Conservation (phyloP, 2,113 vertebrate genomes). For the Haliaeetus leucogaster region DNA sequence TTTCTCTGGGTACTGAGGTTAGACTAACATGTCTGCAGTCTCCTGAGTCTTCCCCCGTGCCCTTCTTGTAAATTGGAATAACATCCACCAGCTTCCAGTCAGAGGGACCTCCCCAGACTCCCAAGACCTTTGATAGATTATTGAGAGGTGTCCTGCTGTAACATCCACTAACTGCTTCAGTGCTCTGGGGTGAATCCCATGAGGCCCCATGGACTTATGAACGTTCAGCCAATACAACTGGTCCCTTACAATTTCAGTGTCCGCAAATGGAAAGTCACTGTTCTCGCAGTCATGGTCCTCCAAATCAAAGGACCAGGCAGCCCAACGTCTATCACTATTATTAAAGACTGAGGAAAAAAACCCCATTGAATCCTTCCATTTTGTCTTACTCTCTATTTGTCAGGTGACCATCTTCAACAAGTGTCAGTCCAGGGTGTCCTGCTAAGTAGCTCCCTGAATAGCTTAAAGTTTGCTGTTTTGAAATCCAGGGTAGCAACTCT, state of each 20-base stretch:
- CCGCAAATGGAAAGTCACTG: background rate
- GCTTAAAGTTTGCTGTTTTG: background rate
- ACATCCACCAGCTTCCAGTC: background rate
- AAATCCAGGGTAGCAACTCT: background rate
- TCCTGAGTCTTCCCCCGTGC: background rate
- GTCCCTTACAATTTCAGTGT: background rate
- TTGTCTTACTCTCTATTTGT: background rate
- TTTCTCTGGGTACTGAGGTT: no score
- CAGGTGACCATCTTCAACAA: no score
- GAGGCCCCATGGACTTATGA: background rate
- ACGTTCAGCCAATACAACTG: background rate
- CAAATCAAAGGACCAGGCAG: background rate
- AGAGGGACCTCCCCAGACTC: no score
- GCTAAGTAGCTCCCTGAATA: no score
- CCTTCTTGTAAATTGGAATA: background rate
- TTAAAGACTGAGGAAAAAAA: background rate
- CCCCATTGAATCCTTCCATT: accelerated
- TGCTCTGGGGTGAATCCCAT: no score
- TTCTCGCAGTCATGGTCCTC: background rate
- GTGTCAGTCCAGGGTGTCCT: no score
- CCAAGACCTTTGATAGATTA: background rate
- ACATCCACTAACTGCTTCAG: background rate
- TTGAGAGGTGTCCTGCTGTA: background rate
- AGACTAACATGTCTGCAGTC: background rate
- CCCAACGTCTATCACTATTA: background rate